Conservation (phyloP, 2,797 vertebrate genomes). For the Eulemur rubriventer region DNA sequence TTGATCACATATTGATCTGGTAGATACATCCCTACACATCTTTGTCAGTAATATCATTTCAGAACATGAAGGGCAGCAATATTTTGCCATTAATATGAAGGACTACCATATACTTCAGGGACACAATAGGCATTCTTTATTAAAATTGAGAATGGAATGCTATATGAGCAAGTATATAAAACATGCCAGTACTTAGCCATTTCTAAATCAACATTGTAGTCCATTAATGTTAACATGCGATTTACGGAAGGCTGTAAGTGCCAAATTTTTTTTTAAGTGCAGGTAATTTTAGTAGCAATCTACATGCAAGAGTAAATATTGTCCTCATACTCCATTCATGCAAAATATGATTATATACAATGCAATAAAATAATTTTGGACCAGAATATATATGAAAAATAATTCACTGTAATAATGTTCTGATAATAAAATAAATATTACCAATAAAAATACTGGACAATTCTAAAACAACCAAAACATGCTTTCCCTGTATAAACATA, state of each 20-base stretch:
- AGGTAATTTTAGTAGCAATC: constrained; percentile 3
- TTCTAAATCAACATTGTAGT: constrained; percentile 5
- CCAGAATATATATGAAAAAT: not conserved
- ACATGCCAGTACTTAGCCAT: not conserved
- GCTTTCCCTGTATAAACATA: not conserved
- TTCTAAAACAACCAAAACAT: constrained; percentile 19
- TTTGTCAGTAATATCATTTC: constrained; percentile 42
- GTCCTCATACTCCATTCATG: not conserved
- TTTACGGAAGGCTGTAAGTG: not conserved
- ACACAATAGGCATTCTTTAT: not conserved
- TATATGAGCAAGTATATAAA: constrained; percentile 12
- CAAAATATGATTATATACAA: not conserved
- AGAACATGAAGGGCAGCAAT: not conserved
- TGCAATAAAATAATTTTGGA: not conserved
- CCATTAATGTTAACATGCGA: not conserved
- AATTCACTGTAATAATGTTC: not conserved
- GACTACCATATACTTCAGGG: not conserved
- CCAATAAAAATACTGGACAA: not conserved
- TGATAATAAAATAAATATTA: constrained; percentile 6
- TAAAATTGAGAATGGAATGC: constrained; percentile 44
- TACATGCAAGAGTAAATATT: not conserved
- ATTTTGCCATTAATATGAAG: constrained; percentile 26
- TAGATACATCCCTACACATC: not conserved
- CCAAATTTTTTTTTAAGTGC: not conserved
- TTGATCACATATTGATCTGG: constrained; percentile 58